Evolutionary conservation across 2,113 vertebrate species (phyloP).

Genomic region (Genyomyrus donnyi): DNA sequence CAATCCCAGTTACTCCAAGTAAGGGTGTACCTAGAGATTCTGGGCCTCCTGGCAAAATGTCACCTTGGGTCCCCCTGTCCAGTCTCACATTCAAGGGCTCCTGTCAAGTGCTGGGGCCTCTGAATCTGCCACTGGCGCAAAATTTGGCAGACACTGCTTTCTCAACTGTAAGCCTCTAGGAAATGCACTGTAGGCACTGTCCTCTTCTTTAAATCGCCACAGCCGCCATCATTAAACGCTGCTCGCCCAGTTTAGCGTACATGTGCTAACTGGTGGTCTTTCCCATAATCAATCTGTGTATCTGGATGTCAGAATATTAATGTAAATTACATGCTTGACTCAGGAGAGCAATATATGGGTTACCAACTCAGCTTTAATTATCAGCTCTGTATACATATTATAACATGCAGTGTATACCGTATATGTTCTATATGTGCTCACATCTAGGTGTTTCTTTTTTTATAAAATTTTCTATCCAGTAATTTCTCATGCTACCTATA

Average conservation of each 20-base stretch:
- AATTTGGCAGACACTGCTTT: neutral
- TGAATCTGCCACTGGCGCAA: neutral
- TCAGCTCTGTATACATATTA: neutral
- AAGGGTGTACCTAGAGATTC: neutral
- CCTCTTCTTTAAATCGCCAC: neutral
- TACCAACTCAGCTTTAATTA: neutral
- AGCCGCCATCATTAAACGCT: neutral
- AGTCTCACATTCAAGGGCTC: neutral
- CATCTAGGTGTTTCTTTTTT: neutral
- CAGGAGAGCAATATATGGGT: neutral
- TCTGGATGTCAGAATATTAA: neutral
- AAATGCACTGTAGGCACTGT: neutral
- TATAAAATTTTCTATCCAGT: neutral
- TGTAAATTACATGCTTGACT: neutral
- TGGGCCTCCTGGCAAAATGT: neutral
- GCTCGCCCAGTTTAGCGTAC: neutral
- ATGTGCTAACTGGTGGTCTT: neutral
- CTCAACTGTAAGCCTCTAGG: neutral
- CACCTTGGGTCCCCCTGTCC: neutral
- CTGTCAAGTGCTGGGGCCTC: neutral
- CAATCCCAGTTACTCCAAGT: neutral
- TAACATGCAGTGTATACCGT: neutral
- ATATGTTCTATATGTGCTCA: neutral
- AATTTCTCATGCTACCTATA: neutral
- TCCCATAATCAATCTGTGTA: neutral